These are phyloP conservation scores for Ranitomeya imitator DNA, from an alignment of 2,113 vertebrate genomes.

Conservation along the genomic window DNA sequence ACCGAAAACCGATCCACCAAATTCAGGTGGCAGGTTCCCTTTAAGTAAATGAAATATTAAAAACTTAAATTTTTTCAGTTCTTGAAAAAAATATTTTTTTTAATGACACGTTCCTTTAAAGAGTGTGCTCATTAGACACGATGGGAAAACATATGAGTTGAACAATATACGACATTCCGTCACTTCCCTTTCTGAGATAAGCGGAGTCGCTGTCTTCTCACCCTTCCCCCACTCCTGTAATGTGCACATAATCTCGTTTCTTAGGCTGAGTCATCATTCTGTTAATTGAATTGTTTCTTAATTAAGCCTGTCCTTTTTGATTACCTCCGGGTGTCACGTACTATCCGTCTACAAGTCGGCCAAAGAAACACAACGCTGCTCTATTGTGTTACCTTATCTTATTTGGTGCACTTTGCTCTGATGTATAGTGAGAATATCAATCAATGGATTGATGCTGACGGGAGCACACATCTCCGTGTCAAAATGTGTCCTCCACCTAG, in stretches of 20 bases:
- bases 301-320: conserved; percentile 44
- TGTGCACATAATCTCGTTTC: conserved; percentile 27
- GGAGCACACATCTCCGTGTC: neutral
- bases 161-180: neutral
- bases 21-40: no score
- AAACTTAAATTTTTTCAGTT: no score
- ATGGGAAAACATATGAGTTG: neutral
- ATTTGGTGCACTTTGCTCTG: neutral
- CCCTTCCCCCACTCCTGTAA: neutral
- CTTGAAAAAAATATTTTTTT: no score
- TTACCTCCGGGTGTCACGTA: conserved; percentile 14
- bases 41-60: no score
- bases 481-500: neutral
- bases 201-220: neutral
- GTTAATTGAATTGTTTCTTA: conserved; percentile 47
- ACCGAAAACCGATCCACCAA: no score
- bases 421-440: neutral
- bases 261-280: conserved; percentile 43
- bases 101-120: neutral
- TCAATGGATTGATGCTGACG: neutral
- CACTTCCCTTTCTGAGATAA: neutral
- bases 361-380: neutral
- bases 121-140: neutral
- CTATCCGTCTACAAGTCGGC: conserved; percentile 16
- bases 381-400: neutral